Base-by-base conservation (phyloP, 2,888 invertebrate species). In the Poecilobothrus nobilitatus region DNA sequence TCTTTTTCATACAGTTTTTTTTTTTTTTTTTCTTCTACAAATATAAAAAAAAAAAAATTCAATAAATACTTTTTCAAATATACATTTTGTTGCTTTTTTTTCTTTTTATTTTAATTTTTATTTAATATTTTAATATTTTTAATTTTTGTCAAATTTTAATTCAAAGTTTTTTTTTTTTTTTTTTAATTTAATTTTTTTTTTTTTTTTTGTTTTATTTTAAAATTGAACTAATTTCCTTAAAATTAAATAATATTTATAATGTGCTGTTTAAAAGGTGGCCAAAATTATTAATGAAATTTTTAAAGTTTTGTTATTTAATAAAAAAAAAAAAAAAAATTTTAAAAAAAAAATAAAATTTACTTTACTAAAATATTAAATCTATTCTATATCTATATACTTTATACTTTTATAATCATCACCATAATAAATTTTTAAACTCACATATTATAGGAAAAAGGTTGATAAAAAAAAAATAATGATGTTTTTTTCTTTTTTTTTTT, bases 61-160 rank as follows among this genome's bases (percentile, higher is more conserved):
- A 53, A 18, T 53, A 53, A 53, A 53, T 53, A 53, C 53, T 53
- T 53, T 53, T 53, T 53, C n/a, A 53, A 18, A 53, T 53, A 53
- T n/a, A 53, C 53, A 53, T 10, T 37, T 10, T 37, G 27, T 37
- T 37, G 7, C 53, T 12, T 53, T 53, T 53, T 53, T 18, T 53
- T 53, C 18, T 53, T 18, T 53, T 53, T 34, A 10, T 18, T 53
- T 53, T 53, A 53, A 12, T 12, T 18, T 53, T 37, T 37, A 37
- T 37, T 37, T 37, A 34, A 44, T n/a, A 27, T 27, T 27, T 12
- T 53, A n/a, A 53, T 53, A 53, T 53, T 37, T 37, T 37, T 18
- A 53, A 18, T 53, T 18, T 53, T 53, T 2, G 15, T 53, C 15
- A 53, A 53, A 53, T 53, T 18, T 53, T 18, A 53, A 53, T 53